Conservation (phyloP, 2,797 vertebrate species). For the Aselliscus stoliczkanus region DNA sequence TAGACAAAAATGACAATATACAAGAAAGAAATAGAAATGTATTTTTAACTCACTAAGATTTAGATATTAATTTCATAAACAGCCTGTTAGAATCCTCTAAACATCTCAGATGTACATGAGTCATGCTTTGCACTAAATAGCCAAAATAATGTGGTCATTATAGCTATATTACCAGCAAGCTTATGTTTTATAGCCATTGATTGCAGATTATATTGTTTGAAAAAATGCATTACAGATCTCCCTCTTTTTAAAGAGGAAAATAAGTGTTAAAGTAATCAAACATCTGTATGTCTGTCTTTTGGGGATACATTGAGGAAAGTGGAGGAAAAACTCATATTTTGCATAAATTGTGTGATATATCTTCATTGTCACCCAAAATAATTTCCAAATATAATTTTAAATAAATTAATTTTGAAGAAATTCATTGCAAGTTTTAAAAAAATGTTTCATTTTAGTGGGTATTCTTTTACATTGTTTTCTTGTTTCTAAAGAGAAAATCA, state of each 20-base stretch:
- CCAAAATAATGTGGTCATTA: constrained; percentile 29
- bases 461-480: background rate
- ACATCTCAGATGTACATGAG: background rate
- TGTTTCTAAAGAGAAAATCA: background rate
- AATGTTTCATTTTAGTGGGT: background rate
- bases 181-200: constrained; percentile 47
- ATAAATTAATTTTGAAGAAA: background rate
- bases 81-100: background rate
- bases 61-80: constrained; percentile 27
- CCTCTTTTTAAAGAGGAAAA: background rate
- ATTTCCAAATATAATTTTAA: background rate
- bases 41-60: constrained; percentile 33
- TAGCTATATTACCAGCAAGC: background rate
- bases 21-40: constrained; percentile 4
- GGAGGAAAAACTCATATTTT: background rate
- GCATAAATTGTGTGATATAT: background rate
- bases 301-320: background rate
- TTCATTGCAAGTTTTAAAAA: background rate
- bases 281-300: background rate
- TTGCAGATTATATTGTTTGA: constrained; percentile 12
- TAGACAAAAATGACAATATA: constrained; percentile 13
- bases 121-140: background rate
- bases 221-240: background rate
- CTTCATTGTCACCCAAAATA: background rate
- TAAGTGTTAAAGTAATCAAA: background rate